A percentile compares a stretch with the other conserved stretches of the same genome.
Conservation (phyloP, 2,113 vertebrate genomes). For the Oncorhynchus tshawytscha region DNA sequence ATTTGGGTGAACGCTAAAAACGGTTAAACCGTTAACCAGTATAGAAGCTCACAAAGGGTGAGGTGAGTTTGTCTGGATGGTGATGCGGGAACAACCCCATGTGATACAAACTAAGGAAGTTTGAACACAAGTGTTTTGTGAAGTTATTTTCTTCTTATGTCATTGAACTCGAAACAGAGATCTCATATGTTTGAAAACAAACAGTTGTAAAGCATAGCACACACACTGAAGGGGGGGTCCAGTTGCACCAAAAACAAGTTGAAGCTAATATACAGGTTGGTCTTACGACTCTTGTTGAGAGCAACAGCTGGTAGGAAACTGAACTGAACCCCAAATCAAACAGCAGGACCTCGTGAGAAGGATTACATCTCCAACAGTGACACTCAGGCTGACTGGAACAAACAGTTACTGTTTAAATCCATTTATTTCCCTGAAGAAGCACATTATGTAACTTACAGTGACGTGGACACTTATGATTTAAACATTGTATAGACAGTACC, state of each 20-base stretch:
- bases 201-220: background rate
- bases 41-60: too few species aligned
- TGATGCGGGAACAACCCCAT: too few species aligned
- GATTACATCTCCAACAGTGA: background rate
- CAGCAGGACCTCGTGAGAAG: slow-evolving; percentile 12
- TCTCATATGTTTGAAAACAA: too few species aligned
- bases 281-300: background rate
- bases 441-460: background rate
- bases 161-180: too few species aligned
- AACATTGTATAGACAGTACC: too few species aligned
- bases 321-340: slow-evolving; percentile 5
- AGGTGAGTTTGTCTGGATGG: too few species aligned
- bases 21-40: slow-evolving; percentile 11
- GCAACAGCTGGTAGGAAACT: slow-evolving; percentile 5
- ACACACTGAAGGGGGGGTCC: background rate
- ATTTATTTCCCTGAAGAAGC: background rate
- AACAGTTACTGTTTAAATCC: background rate
- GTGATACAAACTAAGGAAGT: too few species aligned
- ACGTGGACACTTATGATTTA: background rate
- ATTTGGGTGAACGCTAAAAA: slow-evolving; percentile 27
- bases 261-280: background rate
- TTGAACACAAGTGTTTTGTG: too few species aligned
- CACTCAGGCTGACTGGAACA: slow-evolving; percentile 1
- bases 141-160: too few species aligned
- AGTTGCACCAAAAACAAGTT: background rate